Conservation (phyloP, 2,888 invertebrate genomes). For the Agonum fuliginosum region DNA sequence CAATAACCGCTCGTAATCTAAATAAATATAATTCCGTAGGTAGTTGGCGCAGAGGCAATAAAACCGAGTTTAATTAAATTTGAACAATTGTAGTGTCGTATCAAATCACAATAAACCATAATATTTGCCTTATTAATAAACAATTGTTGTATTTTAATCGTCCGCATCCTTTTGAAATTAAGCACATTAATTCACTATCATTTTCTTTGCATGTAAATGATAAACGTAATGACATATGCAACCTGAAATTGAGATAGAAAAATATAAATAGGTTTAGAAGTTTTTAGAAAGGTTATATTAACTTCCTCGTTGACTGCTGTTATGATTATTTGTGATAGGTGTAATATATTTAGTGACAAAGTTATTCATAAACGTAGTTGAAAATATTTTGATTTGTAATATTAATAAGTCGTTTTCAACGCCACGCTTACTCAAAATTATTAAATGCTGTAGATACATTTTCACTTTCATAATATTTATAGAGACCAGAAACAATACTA, state of each 20-base stretch:
- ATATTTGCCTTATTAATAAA: conserved; percentile 2
- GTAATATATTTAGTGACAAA: conserved; percentile 4
- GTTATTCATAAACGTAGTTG: neutral
- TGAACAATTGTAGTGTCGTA: neutral
- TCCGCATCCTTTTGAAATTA: neutral
- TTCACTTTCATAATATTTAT: no score
- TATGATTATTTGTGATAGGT: conserved; percentile 21
- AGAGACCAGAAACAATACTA: no score
- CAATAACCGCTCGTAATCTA: no score
- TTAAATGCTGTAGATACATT: no score
- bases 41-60: neutral
- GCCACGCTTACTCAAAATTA: neutral
- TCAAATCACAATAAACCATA: conserved; percentile 6
- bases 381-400: neutral
- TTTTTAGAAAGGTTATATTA: neutral
- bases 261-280: neutral
- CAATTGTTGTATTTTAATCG: conserved; percentile 33
- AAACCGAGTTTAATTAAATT: neutral
- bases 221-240: conserved; percentile 5
- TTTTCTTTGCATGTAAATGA: neutral
- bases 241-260: neutral
- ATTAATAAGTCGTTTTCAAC: neutral
- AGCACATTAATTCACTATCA: conserved; percentile 4
- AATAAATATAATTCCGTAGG: no score
- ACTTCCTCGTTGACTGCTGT: neutral